Percentiles rank a stretch among this genome's conserved stretches.
These are phyloP conservation scores for Aphidius colemani DNA, from an alignment of 2,888 invertebrate genomes.

Conservation along the genomic window DNA sequence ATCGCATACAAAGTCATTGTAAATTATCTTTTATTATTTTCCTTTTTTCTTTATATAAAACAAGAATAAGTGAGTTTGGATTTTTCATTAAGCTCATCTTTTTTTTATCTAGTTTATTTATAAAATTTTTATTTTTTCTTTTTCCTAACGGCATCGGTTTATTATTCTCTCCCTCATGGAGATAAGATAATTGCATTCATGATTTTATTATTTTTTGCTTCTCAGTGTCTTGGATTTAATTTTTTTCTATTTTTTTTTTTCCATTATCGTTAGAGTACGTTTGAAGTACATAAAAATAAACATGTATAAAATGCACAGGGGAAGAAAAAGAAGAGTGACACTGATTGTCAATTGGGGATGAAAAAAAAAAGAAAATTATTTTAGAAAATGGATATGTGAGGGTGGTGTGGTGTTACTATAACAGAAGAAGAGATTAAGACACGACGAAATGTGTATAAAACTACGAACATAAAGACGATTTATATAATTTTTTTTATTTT, in stretches of 20 bases:
- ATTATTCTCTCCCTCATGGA: neutral
- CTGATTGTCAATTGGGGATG: conserved; percentile 19
- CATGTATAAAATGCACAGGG: conserved; percentile 8
- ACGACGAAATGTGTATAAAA: neutral
- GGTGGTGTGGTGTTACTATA: neutral
- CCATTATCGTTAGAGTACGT: neutral
- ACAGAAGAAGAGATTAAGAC: conserved; percentile 11
- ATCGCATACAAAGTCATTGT: conserved; percentile 4
- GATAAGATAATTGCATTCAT: no score
- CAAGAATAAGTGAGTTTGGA: no score
- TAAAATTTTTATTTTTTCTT: neutral
- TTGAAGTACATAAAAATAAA: conserved; percentile 1
- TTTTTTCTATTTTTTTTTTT: neutral
- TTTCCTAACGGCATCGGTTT: neutral
- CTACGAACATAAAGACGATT: no score
- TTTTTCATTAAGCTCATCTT: no score
- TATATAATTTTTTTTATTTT: no score
- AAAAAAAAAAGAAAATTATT: neutral
- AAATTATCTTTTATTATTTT: no score
- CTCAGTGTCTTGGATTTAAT: neutral
- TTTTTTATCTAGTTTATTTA: no score
- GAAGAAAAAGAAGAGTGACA: neutral
- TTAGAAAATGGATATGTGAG: neutral
- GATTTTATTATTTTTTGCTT: no score
- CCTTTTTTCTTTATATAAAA: no score